Base-by-base conservation (phyloP, 2,888 invertebrate genomes). In the Agrilus biguttatus region DNA sequence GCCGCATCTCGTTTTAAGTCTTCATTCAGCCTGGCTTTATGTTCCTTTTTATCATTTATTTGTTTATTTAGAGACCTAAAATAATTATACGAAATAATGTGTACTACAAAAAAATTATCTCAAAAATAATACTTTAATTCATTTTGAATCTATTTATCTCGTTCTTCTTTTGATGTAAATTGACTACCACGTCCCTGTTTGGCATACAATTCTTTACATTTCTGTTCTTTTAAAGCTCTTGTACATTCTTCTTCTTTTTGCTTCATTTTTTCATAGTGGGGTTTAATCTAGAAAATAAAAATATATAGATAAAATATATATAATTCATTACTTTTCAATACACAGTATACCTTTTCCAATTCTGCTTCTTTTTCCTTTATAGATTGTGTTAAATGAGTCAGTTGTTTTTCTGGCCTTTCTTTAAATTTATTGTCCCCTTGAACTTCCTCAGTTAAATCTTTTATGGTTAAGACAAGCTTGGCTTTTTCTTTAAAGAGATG, bases 101-200 rank as follows among this genome's bases (percentile, higher is more conserved):
- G 28, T 32, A 36, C 32, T 8, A 39, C 40, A 23, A 12, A 36
- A 33, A 4, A 39, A 36, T 14, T 3, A 5, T 5, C 2, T 3
- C 21, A 17, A 41, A 39, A 33, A 34, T n/a, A 36, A 62, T 68
- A 82, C 72, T 90, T 91, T 12, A 98, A 70, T 64, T 98, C 96
- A 55, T 87, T 89, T 60, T 90, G 85, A 55, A 98, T 95, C 93
- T 96, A 97, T 49, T 83, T 78, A 65, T 99, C 98, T 47, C 98
- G 71, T 62, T 98, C 96, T 53, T 91, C 93, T 56, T 84, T 78
- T 1, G 87, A 86, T 0, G 90, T 84, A 66, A 98, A 99, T 67
- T 96, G 96, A 47, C 90, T 93, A 0, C 95, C 95, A 52, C 96
- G 72, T 0, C 97, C 97, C 67, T 97, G 97, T 62, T 98, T 98